Base-by-base conservation (phyloP, 2,113 vertebrate genomes). In the Balaenoptera acutorostrata region DNA sequence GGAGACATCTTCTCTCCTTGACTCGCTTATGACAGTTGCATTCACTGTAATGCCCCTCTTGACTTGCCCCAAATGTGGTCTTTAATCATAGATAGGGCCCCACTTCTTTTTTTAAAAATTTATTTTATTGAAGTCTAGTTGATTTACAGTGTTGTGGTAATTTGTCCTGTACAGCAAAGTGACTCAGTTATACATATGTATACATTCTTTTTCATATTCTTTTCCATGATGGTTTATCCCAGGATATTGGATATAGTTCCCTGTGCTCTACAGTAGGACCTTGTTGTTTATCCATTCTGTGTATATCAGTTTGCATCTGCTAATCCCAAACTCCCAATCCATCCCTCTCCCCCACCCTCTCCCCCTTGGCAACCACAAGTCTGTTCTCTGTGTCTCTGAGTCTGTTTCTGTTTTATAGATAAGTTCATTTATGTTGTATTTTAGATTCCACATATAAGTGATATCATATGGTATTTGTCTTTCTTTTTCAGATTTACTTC, bases 11-110 rank as follows among this genome's bases (percentile, higher is more conserved):
- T 33, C 36, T 85, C 11, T 85, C 11, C 49, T 90, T 80, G 36
- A 27, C 68, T 80, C 41, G 41, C n/a, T 59, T 39, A 44, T 13
- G 8, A 10, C 15, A 41, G 4, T 39, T 33, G 7, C 0, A 1
- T 21, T 96, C 7, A 41, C 23, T 29, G 33, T 17, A 2, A 15
- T 5, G 31, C 12, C 31, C 20, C 5, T 61, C 21, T 61, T 39
- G 72, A n/a, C 36, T 69, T 81, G 33, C 13, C 18, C 55, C 27
- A 11, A 1, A 46, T 21, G 25, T 39, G 55, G 61, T 78, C 55
- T 77, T 9, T 36, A 33, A n/a, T 23, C 3, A 0, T 2, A 52
- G 52, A 17, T 8, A 63, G 5, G n/a, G 3, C 0, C 20, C 25
- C 78, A 1, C 15, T 49, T 21, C 10, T 52, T 29, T 33, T 33